These are phyloP conservation scores for Acleris literana DNA, from an alignment of 2,888 invertebrate species.

Conservation along the genomic window DNA sequence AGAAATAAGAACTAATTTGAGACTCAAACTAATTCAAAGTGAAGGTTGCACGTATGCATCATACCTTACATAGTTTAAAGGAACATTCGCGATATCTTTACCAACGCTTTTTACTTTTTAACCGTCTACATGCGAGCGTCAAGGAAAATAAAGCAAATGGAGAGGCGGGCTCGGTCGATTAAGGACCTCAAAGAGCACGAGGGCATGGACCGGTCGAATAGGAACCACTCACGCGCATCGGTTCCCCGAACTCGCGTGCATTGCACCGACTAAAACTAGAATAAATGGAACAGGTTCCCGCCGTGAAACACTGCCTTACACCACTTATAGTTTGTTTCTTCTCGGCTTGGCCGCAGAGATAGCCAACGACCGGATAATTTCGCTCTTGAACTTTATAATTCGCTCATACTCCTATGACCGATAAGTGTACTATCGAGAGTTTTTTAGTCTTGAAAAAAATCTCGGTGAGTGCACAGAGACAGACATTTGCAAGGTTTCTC, in stretches of 20 bases:
- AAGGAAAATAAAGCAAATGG: slow-evolving; percentile 48
- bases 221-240: slow-evolving; percentile 45
- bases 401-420: slow-evolving; percentile 26
- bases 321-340: slow-evolving; percentile 38
- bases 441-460: slow-evolving; percentile 17
- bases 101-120: slow-evolving; percentile 19
- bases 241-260: slow-evolving; percentile 51
- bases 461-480: slow-evolving; percentile 14
- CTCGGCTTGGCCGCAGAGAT: slow-evolving; percentile 14
- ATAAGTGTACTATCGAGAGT: slow-evolving; percentile 24
- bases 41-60: too few relatives aligned
- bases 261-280: slow-evolving; percentile 43
- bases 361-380: background rate
- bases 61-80: background rate
- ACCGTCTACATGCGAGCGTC: slow-evolving; percentile 47
- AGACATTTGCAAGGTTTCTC: slow-evolving; percentile 1
- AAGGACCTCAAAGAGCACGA: slow-evolving; percentile 31
- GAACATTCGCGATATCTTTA: background rate
- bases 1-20: too few relatives aligned
- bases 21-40: too few relatives aligned
- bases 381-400: slow-evolving; percentile 22
- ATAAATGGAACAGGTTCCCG: slow-evolving; percentile 7
- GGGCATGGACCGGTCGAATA: slow-evolving; percentile 45
- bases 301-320: slow-evolving; percentile 33
- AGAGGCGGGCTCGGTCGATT: slow-evolving; percentile 33